Evolutionary conservation across 1,140 invertebrate species (phyloP).

Genomic region (Mycetomoellerius zeteki): DNA sequence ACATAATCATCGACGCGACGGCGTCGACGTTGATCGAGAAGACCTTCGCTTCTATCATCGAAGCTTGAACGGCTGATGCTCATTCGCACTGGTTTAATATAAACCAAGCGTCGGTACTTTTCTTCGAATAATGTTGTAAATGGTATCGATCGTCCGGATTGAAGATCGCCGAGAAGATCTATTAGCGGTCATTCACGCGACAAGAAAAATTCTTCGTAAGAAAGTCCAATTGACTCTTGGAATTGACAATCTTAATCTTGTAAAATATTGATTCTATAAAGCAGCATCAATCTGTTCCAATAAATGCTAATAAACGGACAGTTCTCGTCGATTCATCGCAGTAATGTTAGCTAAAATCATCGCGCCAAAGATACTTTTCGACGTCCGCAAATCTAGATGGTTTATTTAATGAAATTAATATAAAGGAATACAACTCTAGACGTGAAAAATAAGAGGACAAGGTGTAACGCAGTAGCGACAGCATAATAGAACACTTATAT

Average conservation of each 20-base stretch:
- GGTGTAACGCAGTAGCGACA: conserved; percentile 2
- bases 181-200: neutral
- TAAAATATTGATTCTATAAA: neutral
- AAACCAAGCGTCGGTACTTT: conserved; percentile 73
- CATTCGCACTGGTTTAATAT: conserved; percentile 79
- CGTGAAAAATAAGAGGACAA: conserved; percentile 1
- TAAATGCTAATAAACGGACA: conserved; percentile 20
- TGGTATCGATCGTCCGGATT: neutral
- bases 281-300: neutral
- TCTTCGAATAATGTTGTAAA: neutral
- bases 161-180: conserved; percentile 30
- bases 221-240: neutral
- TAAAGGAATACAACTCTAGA: conserved; percentile 26
- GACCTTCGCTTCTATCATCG: conserved; percentile 46
- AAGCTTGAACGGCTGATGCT: conserved; percentile 25
- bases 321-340: neutral
- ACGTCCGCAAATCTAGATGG: conserved; percentile 4
- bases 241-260: conserved; percentile 31
- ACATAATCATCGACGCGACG: conserved; percentile 17
- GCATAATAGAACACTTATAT: neutral
- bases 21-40: conserved; percentile 23
- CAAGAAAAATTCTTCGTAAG: neutral
- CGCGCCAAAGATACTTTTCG: conserved; percentile 28
- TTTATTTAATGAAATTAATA: conserved; percentile 35
- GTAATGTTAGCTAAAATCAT: neutral